Evolutionary conservation across 2,113 vertebrate genomes (phyloP).

Genomic region (Synchiropus splendidus): DNA sequence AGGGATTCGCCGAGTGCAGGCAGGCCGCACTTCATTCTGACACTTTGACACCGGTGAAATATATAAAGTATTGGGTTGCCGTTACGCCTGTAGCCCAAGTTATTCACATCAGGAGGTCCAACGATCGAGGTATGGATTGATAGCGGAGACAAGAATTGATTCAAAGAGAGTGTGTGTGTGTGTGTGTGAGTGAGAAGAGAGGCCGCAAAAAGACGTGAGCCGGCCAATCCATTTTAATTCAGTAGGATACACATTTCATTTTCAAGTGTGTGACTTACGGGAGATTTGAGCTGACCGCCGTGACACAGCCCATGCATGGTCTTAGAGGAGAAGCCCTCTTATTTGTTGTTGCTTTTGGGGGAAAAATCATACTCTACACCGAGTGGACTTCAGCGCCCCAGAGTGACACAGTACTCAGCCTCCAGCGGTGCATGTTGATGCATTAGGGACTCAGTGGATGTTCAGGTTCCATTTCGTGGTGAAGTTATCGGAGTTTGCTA

Average conservation of each 20-base stretch:
- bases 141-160: slow-evolving; percentile 71
- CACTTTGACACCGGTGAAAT: slow-evolving; percentile 61
- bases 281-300: too few species aligned
- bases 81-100: slow-evolving; percentile 46
- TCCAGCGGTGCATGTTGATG: too few species aligned
- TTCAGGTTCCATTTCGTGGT: too few species aligned
- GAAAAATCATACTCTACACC: too few species aligned
- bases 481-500: too few species aligned
- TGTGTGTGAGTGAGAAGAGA: slow-evolving; percentile 17
- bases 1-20: slow-evolving; percentile 37
- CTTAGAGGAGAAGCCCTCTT: too few species aligned
- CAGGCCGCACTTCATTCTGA: slow-evolving; percentile 56
- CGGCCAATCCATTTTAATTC: slow-evolving; percentile 55
- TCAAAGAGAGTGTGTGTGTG: slow-evolving; percentile 32
- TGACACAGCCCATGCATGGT: too few species aligned
- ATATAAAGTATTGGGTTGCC: slow-evolving; percentile 62
- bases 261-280: slow-evolving; percentile 37
- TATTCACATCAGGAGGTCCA: slow-evolving; percentile 61
- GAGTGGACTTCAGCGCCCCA: too few species aligned
- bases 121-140: slow-evolving; percentile 70
- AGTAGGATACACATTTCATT: slow-evolving; percentile 57
- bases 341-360: too few species aligned
- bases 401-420: too few species aligned
- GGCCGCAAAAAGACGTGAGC: slow-evolving; percentile 42
- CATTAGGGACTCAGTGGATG: too few species aligned